Evolutionary conservation across 2,888 invertebrate genomes (phyloP).

Genomic region (Heliconius sara): DNA sequence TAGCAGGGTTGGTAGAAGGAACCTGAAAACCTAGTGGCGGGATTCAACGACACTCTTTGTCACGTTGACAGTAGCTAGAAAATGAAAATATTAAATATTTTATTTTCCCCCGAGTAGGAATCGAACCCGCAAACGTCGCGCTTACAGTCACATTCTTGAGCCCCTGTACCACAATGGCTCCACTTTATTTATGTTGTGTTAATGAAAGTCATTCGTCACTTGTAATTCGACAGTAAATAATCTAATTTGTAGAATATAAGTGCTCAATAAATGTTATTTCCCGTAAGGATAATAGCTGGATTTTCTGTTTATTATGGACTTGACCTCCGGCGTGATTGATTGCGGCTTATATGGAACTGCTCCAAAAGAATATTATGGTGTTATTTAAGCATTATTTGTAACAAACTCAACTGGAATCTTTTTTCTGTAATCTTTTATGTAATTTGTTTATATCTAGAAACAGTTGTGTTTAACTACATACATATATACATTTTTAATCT

Average conservation of each 20-base stretch:
- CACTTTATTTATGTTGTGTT: neutral
- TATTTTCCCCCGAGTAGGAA: no score
- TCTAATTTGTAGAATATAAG: slow-evolving; percentile 40
- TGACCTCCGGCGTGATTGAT: slow-evolving; percentile 72
- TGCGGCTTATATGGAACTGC: slow-evolving; percentile 70
- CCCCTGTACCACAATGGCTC: no score
- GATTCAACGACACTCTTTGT: no score
- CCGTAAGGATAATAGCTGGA: slow-evolving; percentile 63
- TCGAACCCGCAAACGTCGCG: no score
- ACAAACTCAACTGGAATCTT: slow-evolving; percentile 3
- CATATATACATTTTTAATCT: neutral
- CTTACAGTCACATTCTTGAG: no score
- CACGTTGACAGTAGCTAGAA: no score
- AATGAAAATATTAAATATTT: no score
- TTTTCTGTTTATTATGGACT: slow-evolving; percentile 72
- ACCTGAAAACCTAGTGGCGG: no score
- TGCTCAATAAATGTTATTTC: slow-evolving; percentile 42
- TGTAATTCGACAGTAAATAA: slow-evolving; percentile 36
- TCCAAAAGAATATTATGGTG: slow-evolving; percentile 54
- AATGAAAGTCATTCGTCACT: slow-evolving; percentile 25
- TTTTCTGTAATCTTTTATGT: neutral
- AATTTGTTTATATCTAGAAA: neutral
- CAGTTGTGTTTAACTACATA: neutral
- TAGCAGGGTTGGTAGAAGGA: no score
- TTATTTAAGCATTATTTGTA: slow-evolving; percentile 32